These are phyloP conservation scores for Trissolcus basalis DNA, from an alignment of 1,140 invertebrate genomes.

Conservation along the genomic window DNA sequence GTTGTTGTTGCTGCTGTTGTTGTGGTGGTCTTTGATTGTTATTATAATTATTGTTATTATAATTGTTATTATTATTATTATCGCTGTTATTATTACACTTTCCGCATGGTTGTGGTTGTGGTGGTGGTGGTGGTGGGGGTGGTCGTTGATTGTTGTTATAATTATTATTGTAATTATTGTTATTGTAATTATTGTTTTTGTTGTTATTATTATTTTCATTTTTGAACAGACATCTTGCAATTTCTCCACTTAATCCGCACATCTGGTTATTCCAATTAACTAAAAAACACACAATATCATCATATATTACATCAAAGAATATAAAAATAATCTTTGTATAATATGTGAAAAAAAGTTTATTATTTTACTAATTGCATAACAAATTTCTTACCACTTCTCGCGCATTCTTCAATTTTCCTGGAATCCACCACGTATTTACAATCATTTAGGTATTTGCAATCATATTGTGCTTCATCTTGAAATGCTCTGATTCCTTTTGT, in stretches of 20 bases:
- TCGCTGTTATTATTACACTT: neutral
- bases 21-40: too few species aligned
- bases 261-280: neutral
- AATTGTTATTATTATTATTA: neutral
- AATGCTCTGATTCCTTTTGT: conserved; percentile 1
- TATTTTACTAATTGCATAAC: too few species aligned
- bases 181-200: neutral
- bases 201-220: neutral
- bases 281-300: neutral
- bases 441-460: conserved; percentile 9
- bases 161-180: neutral
- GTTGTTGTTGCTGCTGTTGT: neutral
- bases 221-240: neutral
- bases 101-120: neutral
- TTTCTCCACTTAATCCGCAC: neutral
- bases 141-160: too few species aligned
- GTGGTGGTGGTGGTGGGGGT: too few species aligned
- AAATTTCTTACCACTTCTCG: neutral
- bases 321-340: too few species aligned
- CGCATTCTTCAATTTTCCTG: neutral
- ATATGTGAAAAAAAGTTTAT: too few species aligned
- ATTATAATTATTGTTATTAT: neutral
- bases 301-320: too few species aligned
- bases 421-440: conserved; percentile 7
- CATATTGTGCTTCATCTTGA: conserved; percentile 3